These are phyloP conservation scores for Saxidomus purpurata DNA, from an alignment of 1,140 invertebrate species.

Conservation along the genomic window DNA sequence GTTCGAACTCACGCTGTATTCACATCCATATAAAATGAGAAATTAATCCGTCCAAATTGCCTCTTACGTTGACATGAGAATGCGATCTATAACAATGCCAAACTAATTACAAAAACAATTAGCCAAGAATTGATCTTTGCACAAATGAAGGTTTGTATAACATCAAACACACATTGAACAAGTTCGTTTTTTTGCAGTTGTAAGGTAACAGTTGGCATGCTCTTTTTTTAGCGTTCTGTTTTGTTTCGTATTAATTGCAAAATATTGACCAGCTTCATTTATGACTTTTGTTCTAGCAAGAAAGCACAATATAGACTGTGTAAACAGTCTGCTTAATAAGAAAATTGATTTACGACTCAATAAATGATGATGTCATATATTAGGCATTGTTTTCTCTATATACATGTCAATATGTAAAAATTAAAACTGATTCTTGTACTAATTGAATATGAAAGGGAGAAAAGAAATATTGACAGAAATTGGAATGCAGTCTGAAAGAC, in stretches of 20 bases:
- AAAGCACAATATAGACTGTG: neutral
- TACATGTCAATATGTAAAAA: neutral
- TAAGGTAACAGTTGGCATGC: constrained; percentile 21
- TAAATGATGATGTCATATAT: constrained; percentile 14
- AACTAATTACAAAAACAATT: constrained; percentile 69
- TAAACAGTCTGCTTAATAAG: constrained; percentile 25
- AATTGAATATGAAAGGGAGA: too few species aligned
- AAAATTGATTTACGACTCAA: constrained; percentile 50
- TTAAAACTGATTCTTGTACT: too few species aligned
- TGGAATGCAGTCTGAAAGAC: too few species aligned
- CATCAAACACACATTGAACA: constrained; percentile 5
- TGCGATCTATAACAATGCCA: constrained; percentile 62
- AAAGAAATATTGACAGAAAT: too few species aligned
- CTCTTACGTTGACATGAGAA: constrained; percentile 60
- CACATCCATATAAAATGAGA: constrained; percentile 67
- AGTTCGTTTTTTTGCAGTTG: neutral
- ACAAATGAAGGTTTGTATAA: constrained; percentile 15
- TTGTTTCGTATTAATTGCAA: constrained; percentile 40
- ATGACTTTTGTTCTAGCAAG: constrained; percentile 39
- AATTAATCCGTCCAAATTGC: constrained; percentile 64
- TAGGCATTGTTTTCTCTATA: neutral
- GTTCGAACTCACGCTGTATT: constrained; percentile 56
- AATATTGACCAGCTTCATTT: constrained; percentile 42
- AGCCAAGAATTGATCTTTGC: constrained; percentile 58
- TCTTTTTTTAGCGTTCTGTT: constrained; percentile 1